These are phyloP conservation scores for Bemisia tabaci DNA, from an alignment of 1,140 invertebrate species.

Conservation along the genomic window DNA sequence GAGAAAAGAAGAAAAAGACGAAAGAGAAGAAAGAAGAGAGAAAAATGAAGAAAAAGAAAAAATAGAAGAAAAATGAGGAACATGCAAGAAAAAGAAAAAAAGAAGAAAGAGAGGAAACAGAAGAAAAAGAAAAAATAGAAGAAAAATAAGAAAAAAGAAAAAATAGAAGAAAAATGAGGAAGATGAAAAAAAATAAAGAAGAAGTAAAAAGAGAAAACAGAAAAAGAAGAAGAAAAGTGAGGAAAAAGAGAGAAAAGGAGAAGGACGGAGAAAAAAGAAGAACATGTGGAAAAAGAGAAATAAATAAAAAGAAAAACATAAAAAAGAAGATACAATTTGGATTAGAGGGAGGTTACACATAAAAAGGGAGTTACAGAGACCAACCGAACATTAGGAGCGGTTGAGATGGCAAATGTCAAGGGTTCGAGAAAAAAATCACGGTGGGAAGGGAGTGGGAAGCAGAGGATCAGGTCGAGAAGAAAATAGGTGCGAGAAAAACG, in stretches of 20 bases:
- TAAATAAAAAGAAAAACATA: background rate
- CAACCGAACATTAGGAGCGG: background rate
- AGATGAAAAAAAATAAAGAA: background rate
- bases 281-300: background rate
- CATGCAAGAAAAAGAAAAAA: background rate
- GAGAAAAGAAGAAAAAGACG: background rate
- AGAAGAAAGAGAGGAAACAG: background rate
- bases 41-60: background rate
- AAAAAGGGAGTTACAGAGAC: background rate
- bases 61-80: background rate
- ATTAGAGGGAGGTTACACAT: slow-evolving; percentile 1
- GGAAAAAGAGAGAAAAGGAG: background rate
- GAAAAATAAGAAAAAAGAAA: background rate
- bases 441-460: no score
- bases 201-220: background rate
- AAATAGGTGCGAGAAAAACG: background rate
- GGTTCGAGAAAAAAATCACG: background rate
- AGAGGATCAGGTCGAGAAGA: no score
- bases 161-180: slow-evolving; percentile 1
- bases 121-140: background rate
- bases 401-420: background rate
- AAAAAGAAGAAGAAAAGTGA: background rate
- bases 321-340: background rate
- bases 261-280: slow-evolving; percentile 3
- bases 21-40: background rate